Evolutionary conservation across 1,140 invertebrate genomes (phyloP), one percentile per base, ranked within the genome.

Genomic region (Anoplolepis gracilipes): DNA sequence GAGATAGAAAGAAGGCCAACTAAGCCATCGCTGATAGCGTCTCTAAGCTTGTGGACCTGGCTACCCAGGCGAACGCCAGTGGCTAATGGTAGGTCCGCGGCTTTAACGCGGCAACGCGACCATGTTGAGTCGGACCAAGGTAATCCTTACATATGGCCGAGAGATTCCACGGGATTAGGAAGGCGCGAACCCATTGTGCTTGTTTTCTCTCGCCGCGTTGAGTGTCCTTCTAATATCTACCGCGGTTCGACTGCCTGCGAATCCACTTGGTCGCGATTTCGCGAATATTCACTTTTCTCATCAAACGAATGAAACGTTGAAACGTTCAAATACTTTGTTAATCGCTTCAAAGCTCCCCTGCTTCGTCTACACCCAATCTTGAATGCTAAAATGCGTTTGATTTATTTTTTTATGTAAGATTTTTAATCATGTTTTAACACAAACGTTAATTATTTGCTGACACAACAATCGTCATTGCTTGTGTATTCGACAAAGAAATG

Each of bases 141-240:
- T 93, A 94, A 94, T 93, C 93, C 93, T 93, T 93, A 93, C 92
- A 91, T 93, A 93, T 91, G 91, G 86, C 88, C 86, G 59, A 42
- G 84, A 92, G 92, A 93, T 93, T 90, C 85, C 79, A 53, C 61
- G 59, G 92, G 90, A 93, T 93, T 93, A 93, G 88, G 88, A 88
- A 88, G 84, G 90, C 76, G 86, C 84, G 70, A 88, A 92, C 65
- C 91, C 90, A 92, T 92, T 92, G 90, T 91, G 69, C 85, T 87
- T 87, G 85, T 78, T 81, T 88, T 69, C 77, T 89, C 85, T 62
- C 88, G 33, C 46, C 61, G 10, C 78, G 79, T 87, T 70, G 73
- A 89, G 84, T 72, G 62, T 77, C 77, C 72, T 85, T 67, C 78
- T 85, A 69, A 88, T 89, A 78, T 89, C 85, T 59, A 36, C 72